These are phyloP conservation scores for Chaetorhynchus papuensis DNA, from an alignment of 2,113 vertebrate genomes.

Conservation along the genomic window DNA sequence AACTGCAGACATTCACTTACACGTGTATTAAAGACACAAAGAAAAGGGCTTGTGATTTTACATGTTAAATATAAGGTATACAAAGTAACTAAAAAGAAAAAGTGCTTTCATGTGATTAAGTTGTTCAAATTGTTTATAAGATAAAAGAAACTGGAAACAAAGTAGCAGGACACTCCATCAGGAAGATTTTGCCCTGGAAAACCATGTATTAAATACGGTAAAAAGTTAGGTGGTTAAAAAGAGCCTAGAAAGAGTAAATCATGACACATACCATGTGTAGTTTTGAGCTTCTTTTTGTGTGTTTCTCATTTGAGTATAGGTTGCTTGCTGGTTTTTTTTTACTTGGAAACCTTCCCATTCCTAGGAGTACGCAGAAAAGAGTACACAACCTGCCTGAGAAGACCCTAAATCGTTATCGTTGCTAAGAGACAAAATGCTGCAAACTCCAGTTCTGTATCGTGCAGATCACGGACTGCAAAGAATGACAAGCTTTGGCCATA, in stretches of 20 bases:
- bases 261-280: no score
- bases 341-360: background rate
- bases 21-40: background rate
- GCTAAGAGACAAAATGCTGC: background rate
- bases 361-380: background rate
- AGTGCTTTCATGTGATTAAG: background rate
- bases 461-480: background rate
- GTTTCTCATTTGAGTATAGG: background rate
- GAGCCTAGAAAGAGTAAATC: background rate
- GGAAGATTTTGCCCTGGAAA: background rate
- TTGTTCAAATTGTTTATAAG: background rate
- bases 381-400: background rate
- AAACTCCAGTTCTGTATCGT: background rate
- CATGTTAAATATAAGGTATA: background rate
- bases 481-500: background rate
- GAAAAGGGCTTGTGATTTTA: background rate
- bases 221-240: background rate
- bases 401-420: background rate
- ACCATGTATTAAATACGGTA: background rate
- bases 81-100: background rate
- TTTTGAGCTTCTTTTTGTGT: background rate
- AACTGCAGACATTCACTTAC: background rate
- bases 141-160: background rate
- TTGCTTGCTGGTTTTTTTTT: background rate
- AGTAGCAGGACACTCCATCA: background rate